Base-by-base conservation (phyloP, 2,113 vertebrate species). In the Fulmarus glacialis region DNA sequence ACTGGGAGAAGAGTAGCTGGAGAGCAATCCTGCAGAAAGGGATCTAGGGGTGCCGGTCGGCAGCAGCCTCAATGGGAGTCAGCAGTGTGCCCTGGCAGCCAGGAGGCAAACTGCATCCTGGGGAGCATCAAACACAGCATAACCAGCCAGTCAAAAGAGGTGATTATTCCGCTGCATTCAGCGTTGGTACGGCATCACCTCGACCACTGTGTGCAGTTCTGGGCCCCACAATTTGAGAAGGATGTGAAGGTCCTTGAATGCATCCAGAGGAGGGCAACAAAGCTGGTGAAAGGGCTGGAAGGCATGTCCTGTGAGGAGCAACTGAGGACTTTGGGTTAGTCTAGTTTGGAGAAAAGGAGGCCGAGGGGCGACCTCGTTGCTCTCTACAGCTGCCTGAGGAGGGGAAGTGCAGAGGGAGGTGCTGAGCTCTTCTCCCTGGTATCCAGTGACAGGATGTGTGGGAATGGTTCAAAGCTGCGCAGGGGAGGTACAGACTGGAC, bases 71-170 rank as follows among this genome's bases (percentile, higher is more conserved):
- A 42, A 3, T 3, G 13, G 3, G 22, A 50, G 29, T 5, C 59
- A 64, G 36, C 77, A 64, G 45, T 2, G 14, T 20, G 56, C 19
- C 52, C 32, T 5, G 79, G 63, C 50, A 56, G 36, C 45, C 30
- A 17, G 5, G 5, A 50, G 30, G 11, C 45, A 50, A 60, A 52
- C 23, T 6, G 1, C 55, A 18, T 11, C 23, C 48, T 13, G 1
- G 30, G 48, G 34, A 12, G 38, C 24, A n/a, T 15, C 32, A 50
- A 19, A 15, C 73, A 8, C 8, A 1, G 66, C 27, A 45, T 5
- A 4, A 7, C 17, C 47, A 4, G 24, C 32, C 4, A 0, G 30
- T 16, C 58, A 6, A 3, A 20, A 17, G 32, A 24, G 8, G 16
- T 15, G 6, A 42, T 6, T 22, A 9, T 5, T 36, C n/a, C 0